phyloP scores from a whole-genome alignment of 2,888 invertebrate genomes.

The Doris montereyensis region DNA sequence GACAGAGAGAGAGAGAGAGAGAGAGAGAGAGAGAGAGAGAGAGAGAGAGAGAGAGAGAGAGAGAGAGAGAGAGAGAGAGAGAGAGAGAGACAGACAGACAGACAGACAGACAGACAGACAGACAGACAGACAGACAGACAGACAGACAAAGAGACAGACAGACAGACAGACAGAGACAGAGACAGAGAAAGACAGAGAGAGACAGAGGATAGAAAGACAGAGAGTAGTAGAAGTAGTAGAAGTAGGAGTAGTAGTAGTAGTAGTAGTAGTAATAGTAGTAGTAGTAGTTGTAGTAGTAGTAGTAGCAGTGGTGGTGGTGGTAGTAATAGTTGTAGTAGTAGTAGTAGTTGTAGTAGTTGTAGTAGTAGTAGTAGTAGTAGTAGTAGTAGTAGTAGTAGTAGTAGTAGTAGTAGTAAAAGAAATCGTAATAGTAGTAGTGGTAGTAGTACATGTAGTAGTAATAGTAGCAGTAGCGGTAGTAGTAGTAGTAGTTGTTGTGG shows the following conservation, averaged over 20 bases:
- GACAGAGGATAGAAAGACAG: background rate
- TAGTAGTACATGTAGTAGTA: slow-evolving; percentile 18
- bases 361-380: slow-evolving; percentile 18
- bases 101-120: background rate
- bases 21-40: slow-evolving; percentile 29
- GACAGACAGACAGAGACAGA: slow-evolving; percentile 29
- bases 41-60: slow-evolving; percentile 33
- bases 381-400: slow-evolving; percentile 21
- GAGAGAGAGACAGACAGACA: background rate
- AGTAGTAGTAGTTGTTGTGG: slow-evolving; percentile 21
- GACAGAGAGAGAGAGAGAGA: background rate
- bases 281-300: background rate
- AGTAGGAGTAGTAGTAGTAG: background rate
- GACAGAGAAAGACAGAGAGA: background rate
- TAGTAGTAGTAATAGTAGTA: background rate
- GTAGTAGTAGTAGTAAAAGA: too few species aligned
- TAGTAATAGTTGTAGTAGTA: slow-evolving; percentile 1
- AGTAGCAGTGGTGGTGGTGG: background rate
- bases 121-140: background rate
- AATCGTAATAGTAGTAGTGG: slow-evolving; percentile 14
- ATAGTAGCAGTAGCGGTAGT: slow-evolving; percentile 14
- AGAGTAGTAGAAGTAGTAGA: background rate
- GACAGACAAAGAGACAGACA: slow-evolving; percentile 22
- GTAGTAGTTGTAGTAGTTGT: slow-evolving; percentile 5
- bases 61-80: background rate